Percentiles rank a stretch among this genome's conserved stretches.
Evolutionary conservation across 1,140 invertebrate genomes (phyloP).

Genomic region (Solen grandis): DNA sequence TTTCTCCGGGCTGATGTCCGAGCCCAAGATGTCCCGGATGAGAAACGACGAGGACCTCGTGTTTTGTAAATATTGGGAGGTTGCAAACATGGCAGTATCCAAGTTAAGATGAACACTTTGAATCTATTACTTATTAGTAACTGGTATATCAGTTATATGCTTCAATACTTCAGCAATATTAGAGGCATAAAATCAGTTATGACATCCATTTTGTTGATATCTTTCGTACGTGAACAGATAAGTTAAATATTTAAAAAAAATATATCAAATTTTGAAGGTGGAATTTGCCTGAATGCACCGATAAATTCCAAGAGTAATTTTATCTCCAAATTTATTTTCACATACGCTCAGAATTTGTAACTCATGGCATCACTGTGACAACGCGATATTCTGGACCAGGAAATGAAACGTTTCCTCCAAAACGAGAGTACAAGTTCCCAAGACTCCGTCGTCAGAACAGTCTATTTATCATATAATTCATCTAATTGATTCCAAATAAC

Average conservation of each 20-base stretch:
- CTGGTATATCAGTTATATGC: background rate
- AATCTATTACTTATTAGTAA: background rate
- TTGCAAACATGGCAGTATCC: slow-evolving; percentile 31
- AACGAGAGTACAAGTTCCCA: too few species aligned
- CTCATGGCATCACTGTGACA: background rate
- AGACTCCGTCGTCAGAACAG: background rate
- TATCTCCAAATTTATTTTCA: background rate
- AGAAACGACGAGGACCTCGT: slow-evolving; percentile 34
- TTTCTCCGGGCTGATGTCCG: slow-evolving; percentile 21
- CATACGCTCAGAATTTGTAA: too few species aligned
- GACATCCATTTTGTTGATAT: background rate
- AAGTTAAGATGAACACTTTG: too few species aligned
- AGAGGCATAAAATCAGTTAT: too few species aligned
- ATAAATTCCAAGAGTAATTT: background rate
- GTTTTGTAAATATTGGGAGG: slow-evolving; percentile 1
- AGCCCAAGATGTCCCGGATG: slow-evolving; percentile 49
- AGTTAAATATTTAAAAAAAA: background rate
- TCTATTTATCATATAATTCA: slow-evolving; percentile 51
- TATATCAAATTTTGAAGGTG: too few species aligned
- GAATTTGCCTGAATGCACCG: too few species aligned
- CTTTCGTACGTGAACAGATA: too few species aligned
- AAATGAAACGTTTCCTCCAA: too few species aligned
- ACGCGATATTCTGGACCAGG: too few species aligned
- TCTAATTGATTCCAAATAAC: slow-evolving; percentile 46
- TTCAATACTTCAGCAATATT: too few species aligned